Conservation (phyloP, 2,797 vertebrate species). For the Anisognathus igniventris region DNA sequence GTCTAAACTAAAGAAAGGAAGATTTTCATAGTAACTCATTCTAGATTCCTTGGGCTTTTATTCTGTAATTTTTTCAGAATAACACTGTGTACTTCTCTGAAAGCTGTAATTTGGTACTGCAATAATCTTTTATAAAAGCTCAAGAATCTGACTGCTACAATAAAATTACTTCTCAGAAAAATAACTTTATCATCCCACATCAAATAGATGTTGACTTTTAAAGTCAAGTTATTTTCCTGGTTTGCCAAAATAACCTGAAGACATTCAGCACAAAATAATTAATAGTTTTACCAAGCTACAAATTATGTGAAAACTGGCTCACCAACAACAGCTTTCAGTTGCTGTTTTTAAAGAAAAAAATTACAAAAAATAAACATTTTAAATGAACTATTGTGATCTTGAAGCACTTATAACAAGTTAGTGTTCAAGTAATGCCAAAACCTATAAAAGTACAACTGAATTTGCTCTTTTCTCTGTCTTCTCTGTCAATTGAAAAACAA, state of each 20-base stretch:
- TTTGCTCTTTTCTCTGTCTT: not conserved
- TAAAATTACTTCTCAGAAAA: not conserved
- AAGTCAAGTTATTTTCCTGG: not conserved
- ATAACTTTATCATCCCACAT: not conserved
- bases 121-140: not conserved
- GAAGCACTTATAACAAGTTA: not conserved
- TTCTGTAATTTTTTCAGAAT: not conserved
- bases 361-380: not conserved
- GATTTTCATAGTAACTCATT: not conserved
- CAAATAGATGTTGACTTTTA: not conserved
- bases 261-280: not conserved
- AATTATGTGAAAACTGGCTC: not conserved
- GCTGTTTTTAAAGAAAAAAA: not conserved
- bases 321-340: not conserved
- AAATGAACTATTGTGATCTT: not conserved
- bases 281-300: not conserved
- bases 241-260: not conserved
- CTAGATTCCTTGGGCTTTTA: not conserved
- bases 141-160: not conserved
- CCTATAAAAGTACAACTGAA: not conserved
- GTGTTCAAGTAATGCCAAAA: not conserved
- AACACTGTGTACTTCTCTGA: not conserved
- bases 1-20: not conserved
- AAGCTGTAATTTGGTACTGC: not conserved
- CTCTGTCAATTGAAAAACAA: not conserved